Evolutionary conservation across 37 sponge, comb jelly and placozoan genomes (phyloP).

Genomic region (Ephydatia muelleri): DNA sequence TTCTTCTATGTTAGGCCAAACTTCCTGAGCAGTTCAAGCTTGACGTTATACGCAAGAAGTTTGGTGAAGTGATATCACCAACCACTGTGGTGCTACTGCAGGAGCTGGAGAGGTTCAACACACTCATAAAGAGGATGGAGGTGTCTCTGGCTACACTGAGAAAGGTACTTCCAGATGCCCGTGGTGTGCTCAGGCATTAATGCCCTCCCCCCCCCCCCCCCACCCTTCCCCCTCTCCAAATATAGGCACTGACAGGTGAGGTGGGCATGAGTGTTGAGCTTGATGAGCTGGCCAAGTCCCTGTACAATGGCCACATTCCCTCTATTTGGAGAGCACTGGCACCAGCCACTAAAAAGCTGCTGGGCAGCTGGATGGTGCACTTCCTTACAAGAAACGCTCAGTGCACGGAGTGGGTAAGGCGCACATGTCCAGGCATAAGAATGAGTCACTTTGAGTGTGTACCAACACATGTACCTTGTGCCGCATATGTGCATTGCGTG

Average conservation of each 20-base stretch:
- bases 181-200: no score
- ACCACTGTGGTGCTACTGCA: constrained; percentile 95
- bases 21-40: constrained; percentile 86
- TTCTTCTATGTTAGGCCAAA: constrained; percentile 71
- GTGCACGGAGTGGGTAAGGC: constrained; percentile 86
- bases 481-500: no score
- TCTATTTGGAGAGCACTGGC: constrained; percentile 91
- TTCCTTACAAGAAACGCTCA: constrained; percentile 89
- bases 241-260: constrained; percentile 93
- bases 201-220: no score
- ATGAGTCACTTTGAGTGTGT: no score
- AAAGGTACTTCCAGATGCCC: constrained; percentile 42
- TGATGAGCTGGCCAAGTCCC: constrained; percentile 89
- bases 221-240: background rate
- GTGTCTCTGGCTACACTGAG: constrained; percentile 86
- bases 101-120: constrained; percentile 97
- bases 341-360: constrained; percentile 96
- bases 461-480: no score
- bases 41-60: constrained; percentile 87
- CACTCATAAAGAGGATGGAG: constrained; percentile 88
- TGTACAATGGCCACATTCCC: constrained; percentile 97
- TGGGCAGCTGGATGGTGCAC: constrained; percentile 99
- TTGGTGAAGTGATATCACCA: constrained; percentile 82
- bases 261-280: constrained; percentile 99
- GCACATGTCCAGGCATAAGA: no score